Conservation (phyloP, 2,113 vertebrate genomes). For the Pachyramphus minor region DNA sequence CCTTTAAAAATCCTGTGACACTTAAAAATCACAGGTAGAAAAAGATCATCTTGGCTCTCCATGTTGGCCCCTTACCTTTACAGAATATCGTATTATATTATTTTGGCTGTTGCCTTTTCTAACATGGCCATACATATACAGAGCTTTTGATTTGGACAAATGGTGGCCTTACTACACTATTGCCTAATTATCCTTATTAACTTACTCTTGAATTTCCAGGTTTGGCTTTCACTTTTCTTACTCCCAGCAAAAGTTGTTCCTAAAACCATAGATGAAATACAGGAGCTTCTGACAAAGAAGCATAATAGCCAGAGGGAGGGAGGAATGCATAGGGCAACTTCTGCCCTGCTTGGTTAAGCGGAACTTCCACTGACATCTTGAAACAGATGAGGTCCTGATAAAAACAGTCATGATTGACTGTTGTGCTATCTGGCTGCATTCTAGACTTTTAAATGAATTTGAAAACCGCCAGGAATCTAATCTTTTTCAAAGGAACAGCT, state of each 20-base stretch:
- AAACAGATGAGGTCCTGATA: conserved; percentile 34
- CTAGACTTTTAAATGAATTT: conserved; percentile 22
- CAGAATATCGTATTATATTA: background rate
- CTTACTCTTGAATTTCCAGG: background rate
- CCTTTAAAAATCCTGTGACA: conserved; percentile 33
- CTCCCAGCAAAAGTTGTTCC: background rate
- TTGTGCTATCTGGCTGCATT: conserved; percentile 9
- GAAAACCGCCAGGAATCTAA: conserved; percentile 24
- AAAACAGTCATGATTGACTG: conserved; percentile 32
- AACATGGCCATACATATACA: background rate
- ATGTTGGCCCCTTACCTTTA: background rate
- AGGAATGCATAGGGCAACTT: background rate
- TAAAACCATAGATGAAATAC: background rate
- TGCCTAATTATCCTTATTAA: background rate
- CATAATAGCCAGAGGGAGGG: background rate
- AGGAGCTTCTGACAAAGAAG: background rate
- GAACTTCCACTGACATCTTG: conserved; percentile 14
- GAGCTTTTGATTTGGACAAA: background rate
- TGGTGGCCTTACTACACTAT: background rate
- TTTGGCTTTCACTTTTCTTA: conserved; percentile 1
- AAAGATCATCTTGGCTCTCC: background rate
- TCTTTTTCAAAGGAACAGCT: background rate
- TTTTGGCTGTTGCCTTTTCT: background rate
- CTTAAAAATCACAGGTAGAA: conserved; percentile 31
- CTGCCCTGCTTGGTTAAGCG: conserved; percentile 12